phyloP scores from a whole-genome alignment of 2,888 invertebrate genomes.

The Drosophila maculinotata region DNA sequence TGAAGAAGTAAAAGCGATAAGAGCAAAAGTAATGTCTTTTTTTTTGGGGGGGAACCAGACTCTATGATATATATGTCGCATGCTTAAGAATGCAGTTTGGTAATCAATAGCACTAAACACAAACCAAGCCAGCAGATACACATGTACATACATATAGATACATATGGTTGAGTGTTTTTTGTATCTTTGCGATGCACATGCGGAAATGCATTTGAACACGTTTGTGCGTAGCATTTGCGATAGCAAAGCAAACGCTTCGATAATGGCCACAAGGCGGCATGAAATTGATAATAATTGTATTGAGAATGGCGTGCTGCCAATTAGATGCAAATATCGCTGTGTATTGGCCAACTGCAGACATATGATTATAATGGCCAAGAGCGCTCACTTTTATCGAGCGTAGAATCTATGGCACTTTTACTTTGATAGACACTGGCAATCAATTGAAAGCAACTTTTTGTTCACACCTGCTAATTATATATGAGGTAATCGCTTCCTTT shows the following conservation, averaged over 20 bases:
- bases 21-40: slow-evolving; percentile 23
- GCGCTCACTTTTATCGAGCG: slow-evolving; percentile 38
- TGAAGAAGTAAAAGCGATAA: slow-evolving; percentile 20
- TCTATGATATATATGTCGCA: slow-evolving; percentile 13
- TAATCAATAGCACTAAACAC: slow-evolving; percentile 55
- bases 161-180: slow-evolving; percentile 5
- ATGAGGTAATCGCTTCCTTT: slow-evolving; percentile 52
- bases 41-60: slow-evolving; percentile 1
- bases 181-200: slow-evolving; percentile 29
- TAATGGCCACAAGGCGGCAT: slow-evolving; percentile 36
- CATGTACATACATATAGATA: background rate
- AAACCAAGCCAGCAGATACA: slow-evolving; percentile 31
- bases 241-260: slow-evolving; percentile 45
- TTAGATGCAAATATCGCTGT: slow-evolving; percentile 27
- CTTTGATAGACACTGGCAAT: slow-evolving; percentile 53
- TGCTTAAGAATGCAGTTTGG: slow-evolving; percentile 54
- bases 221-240: slow-evolving; percentile 65
- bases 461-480: slow-evolving; percentile 15
- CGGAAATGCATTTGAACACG: slow-evolving; percentile 77
- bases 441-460: slow-evolving; percentile 62
- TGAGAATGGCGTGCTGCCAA: slow-evolving; percentile 30
- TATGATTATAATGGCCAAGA: background rate
- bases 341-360: slow-evolving; percentile 31
- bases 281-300: slow-evolving; percentile 30
- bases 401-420: slow-evolving; percentile 66